Percentiles rank a stretch among this genome's conserved stretches.
Conservation (phyloP, 92 coral and sea anemone species). For the Palythoa caribaeorum region DNA sequence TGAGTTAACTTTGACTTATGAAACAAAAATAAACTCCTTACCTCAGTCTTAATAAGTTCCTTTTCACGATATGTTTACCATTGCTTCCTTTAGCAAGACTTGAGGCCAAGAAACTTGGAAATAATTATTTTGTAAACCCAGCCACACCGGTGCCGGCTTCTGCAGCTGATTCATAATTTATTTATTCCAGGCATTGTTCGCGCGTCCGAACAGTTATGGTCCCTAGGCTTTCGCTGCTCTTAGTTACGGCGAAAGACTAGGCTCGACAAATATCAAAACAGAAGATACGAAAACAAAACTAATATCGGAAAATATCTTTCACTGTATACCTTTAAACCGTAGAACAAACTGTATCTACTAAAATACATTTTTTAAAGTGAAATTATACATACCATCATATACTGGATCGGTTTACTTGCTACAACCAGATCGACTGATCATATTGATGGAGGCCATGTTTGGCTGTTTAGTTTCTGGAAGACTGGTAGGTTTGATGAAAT, state of each 20-base stretch:
- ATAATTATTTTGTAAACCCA: not conserved
- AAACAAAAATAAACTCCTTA: not conserved
- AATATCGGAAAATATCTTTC: no score
- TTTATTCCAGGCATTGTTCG: slow-evolving; percentile 3
- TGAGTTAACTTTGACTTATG: not conserved
- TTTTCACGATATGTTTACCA: not conserved
- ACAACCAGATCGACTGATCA: not conserved
- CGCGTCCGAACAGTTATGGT: not conserved
- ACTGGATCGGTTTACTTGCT: not conserved
- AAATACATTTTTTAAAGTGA: not conserved
- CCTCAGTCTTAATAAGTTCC: not conserved
- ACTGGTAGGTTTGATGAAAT: slow-evolving; percentile 68
- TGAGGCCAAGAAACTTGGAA: not conserved
- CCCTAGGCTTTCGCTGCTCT: slow-evolving; percentile 9
- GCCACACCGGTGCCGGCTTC: not conserved
- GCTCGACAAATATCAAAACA: not conserved
- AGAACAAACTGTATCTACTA: not conserved
- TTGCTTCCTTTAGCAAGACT: not conserved
- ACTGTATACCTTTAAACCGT: no score
- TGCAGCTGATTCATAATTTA: slow-evolving; percentile 5
- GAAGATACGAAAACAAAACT: no score
- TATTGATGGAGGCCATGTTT: slow-evolving; percentile 66
- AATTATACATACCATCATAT: not conserved
- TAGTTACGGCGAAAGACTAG: not conserved
- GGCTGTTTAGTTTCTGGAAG: slow-evolving; percentile 94